Conservation (phyloP, 1,140 invertebrate genomes). For the Wiebesia pumilae region DNA sequence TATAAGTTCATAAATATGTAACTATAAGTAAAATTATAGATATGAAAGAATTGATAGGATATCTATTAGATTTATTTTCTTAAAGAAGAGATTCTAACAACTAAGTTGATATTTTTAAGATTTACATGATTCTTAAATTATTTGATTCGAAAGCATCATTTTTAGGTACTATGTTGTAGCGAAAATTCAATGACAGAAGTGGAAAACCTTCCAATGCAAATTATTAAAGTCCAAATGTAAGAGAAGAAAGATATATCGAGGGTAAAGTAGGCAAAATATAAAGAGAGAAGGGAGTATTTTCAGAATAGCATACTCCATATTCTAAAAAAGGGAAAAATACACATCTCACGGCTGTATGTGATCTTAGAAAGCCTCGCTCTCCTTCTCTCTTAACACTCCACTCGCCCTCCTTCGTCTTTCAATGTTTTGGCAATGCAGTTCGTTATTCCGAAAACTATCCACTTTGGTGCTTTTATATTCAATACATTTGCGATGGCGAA, state of each 20-base stretch:
- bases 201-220: slow-evolving; percentile 33
- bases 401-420: neutral
- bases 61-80: too few relatives aligned
- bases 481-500: slow-evolving; percentile 68
- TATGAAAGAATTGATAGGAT: too few relatives aligned
- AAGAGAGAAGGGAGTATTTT: slow-evolving; percentile 30
- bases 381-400: too few relatives aligned
- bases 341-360: slow-evolving; percentile 2
- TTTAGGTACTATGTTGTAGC: neutral
- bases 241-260: slow-evolving; percentile 35
- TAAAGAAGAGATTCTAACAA: too few relatives aligned
- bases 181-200: slow-evolving; percentile 22
- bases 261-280: slow-evolving; percentile 1
- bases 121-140: neutral
- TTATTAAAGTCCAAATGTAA: slow-evolving; percentile 38
- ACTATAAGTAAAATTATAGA: too few relatives aligned
- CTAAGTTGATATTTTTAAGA: too few relatives aligned
- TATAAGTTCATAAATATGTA: too few relatives aligned
- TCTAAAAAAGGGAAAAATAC: slow-evolving; percentile 16
- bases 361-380: neutral
- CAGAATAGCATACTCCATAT: slow-evolving; percentile 30
- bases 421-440: slow-evolving; percentile 48
- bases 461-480: slow-evolving; percentile 74
- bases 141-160: neutral
- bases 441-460: slow-evolving; percentile 70